These are phyloP conservation scores for Eutrigla gurnardus DNA, from an alignment of 2,797 vertebrate species.

Conservation along the genomic window DNA sequence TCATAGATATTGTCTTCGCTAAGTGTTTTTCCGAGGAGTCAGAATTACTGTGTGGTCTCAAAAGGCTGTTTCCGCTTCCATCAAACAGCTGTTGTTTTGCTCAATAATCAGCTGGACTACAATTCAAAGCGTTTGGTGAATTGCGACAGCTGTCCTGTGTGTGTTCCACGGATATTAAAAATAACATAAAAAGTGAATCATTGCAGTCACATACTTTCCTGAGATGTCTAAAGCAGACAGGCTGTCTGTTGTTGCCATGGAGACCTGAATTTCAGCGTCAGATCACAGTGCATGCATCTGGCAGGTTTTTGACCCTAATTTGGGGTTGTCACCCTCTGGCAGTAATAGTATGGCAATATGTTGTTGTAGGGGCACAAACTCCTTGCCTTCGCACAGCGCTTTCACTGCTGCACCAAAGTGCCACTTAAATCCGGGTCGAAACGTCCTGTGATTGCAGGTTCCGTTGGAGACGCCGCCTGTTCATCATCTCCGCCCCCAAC, in stretches of 20 bases:
- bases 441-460: constrained; percentile 85
- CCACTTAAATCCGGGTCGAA: constrained; percentile 50
- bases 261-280: constrained; percentile 40
- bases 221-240: constrained; percentile 36
- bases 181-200: constrained; percentile 48
- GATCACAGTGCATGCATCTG: constrained; percentile 41
- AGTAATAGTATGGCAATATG: constrained; percentile 50
- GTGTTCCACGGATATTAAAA: constrained; percentile 29
- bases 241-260: constrained; percentile 64
- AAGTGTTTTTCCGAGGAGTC: not conserved
- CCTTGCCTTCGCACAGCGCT: constrained; percentile 30
- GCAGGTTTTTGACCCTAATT: constrained; percentile 63
- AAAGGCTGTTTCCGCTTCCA: constrained; percentile 24
- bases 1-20: not conserved
- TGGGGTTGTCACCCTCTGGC: constrained; percentile 55
- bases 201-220: constrained; percentile 31
- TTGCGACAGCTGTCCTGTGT: constrained; percentile 23
- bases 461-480: constrained; percentile 95
- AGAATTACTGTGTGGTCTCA: constrained; percentile 31
- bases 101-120: constrained; percentile 45
- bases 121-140: constrained; percentile 27
- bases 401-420: constrained; percentile 50
- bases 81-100: constrained; percentile 41
- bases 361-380: constrained; percentile 23
- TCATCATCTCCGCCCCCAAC: constrained; percentile 95